Base-by-base conservation (phyloP, 2,888 invertebrate species). In the Mesorhabditis belari region DNA sequence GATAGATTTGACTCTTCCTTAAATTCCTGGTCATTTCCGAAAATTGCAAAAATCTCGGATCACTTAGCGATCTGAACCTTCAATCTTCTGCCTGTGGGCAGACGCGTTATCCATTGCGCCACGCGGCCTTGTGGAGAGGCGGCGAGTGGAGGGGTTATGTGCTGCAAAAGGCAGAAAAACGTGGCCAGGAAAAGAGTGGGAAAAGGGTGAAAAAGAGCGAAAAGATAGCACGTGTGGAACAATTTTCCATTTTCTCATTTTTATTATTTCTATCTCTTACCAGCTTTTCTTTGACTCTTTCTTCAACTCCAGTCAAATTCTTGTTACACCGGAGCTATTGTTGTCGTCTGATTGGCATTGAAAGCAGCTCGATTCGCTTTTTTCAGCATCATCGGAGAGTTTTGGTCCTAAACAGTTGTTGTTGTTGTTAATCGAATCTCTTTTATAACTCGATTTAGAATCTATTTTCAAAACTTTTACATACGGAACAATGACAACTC, bases 401-500 rank as follows among this genome's bases (percentile, higher is more conserved):
- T 28, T 58, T 49, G 55, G 26, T 59, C 53, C 51, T 49, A 6
- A 55, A 51, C 24, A 2, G 12, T n/a, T n/a, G 17, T 35, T 49
- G 17, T 5, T n/a, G 24, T 44, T n/a, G n/a, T n/a, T n/a, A n/a
- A n/a, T n/a, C n/a, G n/a, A n/a, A n/a, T n/a, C n/a, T n/a, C n/a
- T n/a, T n/a, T n/a, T n/a, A n/a, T n/a, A n/a, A n/a, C n/a, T n/a
- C n/a, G n/a, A n/a, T n/a, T 12, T 9, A 21, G 24, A 5, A 21
- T 58, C 55, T 23, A 81, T 78, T n/a, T n/a, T n/a, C n/a, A 19
- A 80, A 25, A 19, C 80, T 21, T 66, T 64, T 27, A 76, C 78
- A 60, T 71, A 73, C 76, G 85, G 84, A 3, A 85, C 84, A 5
- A 82, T 66, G 23, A 82, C 81, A 19, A 85, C 82, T 23, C 85